phyloP scores from a whole-genome alignment of 2,888 invertebrate genomes.

The Lamellibrachia columna region DNA sequence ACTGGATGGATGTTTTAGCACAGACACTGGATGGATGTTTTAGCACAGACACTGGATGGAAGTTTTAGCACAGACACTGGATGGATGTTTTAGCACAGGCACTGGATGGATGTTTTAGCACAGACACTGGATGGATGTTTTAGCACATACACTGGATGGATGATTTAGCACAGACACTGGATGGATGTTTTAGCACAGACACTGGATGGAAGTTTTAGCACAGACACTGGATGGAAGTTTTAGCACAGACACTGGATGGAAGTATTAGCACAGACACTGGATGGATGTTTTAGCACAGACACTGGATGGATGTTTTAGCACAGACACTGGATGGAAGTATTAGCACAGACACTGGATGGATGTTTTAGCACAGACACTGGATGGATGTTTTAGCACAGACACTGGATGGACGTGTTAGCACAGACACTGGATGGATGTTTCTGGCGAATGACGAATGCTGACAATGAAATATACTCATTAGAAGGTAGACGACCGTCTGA shows the following conservation, averaged over 20 bases:
- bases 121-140: too few species aligned
- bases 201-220: background rate
- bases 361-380: background rate
- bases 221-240: too few species aligned
- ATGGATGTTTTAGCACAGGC: too few species aligned
- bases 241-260: background rate
- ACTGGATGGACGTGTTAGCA: background rate
- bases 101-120: too few species aligned
- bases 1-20: too few species aligned
- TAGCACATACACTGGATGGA: background rate
- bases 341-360: background rate
- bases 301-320: background rate
- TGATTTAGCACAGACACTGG: background rate
- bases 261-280: background rate
- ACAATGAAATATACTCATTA: background rate
- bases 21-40: too few species aligned
- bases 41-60: too few species aligned
- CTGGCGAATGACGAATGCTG: background rate
- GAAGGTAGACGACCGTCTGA: background rate
- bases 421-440: background rate
- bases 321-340: too few species aligned
- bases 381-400: too few species aligned
- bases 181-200: too few species aligned
- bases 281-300: too few species aligned
- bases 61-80: too few species aligned